Base-by-base conservation (phyloP, 2,797 vertebrate genomes). In the Hippopotamyrus pictus region DNA sequence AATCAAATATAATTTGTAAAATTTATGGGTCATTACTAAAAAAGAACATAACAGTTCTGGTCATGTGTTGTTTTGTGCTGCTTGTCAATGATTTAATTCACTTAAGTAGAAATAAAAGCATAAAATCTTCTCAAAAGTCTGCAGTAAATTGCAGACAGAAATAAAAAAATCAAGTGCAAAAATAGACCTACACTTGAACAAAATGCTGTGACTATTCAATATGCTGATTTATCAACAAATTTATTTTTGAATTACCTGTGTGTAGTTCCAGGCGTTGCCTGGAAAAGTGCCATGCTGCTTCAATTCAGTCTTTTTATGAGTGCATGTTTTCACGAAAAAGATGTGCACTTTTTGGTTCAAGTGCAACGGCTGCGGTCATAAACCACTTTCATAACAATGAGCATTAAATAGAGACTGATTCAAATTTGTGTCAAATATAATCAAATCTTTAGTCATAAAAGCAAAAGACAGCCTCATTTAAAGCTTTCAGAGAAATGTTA, bases 341-440 rank as follows among this genome's bases (percentile, higher is more conserved):
- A 83, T 48, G 41, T 8, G 76, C 73, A 37, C 48, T 57, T 89
- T 19, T 22, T 59, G 73, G 44, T 86, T 19, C 69, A 73, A 50
- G 12, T 53, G 19, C 76, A 8, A 7, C 5, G 6, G 8, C 53
- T 85, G n/a, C 90, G 91, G 91, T 92, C 90, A 91, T 89, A 92
- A 91, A 91, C 90, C 90, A 92, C 89, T 90, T 90, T 91, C 92
- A 92, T 90, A 92, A 91, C 94, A 91, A 91, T 92, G 90, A 91
- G 90, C 90, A 92, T 90, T 90, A 90, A 88, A 92, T 91, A 93
- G 89, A 93, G 92, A 87, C 92, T 88, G 90, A 89, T 91, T 90
- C 92, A 92, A 94, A 94, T 95, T 94, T 90, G 95, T 92, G 92
- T 95, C 91, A 93, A 94, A 95, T 93, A 93, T 94, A 94, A 95